phyloP scores from a whole-genome alignment of 1,140 invertebrate genomes.

The Zaprionus camerounensis region DNA sequence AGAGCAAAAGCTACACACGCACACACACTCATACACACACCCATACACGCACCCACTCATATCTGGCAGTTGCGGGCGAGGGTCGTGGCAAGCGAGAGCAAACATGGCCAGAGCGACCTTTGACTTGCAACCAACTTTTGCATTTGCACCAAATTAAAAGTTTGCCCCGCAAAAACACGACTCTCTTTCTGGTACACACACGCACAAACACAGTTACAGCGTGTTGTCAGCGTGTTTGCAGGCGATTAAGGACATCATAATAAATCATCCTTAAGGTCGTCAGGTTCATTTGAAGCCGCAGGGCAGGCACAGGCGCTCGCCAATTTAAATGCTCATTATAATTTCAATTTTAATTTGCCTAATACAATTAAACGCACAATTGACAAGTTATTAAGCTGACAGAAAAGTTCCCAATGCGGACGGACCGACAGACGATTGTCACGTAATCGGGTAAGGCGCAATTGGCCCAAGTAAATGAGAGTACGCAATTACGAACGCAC shows the following conservation, averaged over 20 bases:
- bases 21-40: constrained; percentile 1
- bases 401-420: neutral
- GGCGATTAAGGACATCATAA: constrained; percentile 70
- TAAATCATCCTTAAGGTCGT: constrained; percentile 71
- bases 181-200: neutral
- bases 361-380: constrained; percentile 66
- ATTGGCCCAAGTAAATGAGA: constrained; percentile 29
- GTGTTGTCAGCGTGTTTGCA: constrained; percentile 38
- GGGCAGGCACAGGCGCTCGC: constrained; percentile 26
- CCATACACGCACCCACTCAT: constrained; percentile 8
- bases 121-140: constrained; percentile 28
- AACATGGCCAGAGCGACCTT: constrained; percentile 20
- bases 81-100: constrained; percentile 14
- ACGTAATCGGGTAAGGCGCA: constrained; percentile 61
- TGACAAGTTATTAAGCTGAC: constrained; percentile 43
- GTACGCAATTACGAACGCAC: constrained; percentile 64
- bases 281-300: constrained; percentile 62
- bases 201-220: neutral
- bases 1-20: constrained; percentile 6
- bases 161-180: constrained; percentile 6
- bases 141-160: constrained; percentile 58
- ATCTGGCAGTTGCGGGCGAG: neutral
- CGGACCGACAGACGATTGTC: constrained; percentile 54
- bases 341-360: constrained; percentile 61
- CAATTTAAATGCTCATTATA: constrained; percentile 56